These are phyloP conservation scores for Chymomyza amoena DNA, from an alignment of 2,888 invertebrate species.

Conservation along the genomic window DNA sequence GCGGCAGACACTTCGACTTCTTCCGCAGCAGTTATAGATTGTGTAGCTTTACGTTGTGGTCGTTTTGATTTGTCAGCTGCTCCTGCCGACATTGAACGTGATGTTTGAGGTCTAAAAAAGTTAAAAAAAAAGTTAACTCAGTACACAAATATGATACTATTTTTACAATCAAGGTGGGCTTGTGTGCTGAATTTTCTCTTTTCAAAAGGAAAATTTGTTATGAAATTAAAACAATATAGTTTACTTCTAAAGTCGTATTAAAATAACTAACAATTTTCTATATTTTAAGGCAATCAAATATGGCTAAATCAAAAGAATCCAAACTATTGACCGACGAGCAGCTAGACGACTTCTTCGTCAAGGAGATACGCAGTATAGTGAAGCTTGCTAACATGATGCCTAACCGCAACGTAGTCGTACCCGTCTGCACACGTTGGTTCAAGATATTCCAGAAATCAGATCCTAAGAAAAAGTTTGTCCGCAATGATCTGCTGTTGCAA, in stretches of 20 bases:
- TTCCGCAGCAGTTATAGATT: constrained; percentile 24
- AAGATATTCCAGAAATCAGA: constrained; percentile 60
- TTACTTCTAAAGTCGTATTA: no score
- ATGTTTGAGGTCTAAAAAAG: constrained; percentile 73
- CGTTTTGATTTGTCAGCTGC: constrained; percentile 69
- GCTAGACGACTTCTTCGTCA: constrained; percentile 47
- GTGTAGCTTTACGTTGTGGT: constrained; percentile 49
- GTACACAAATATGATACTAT: not conserved
- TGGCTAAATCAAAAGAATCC: constrained; percentile 1
- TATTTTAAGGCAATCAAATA: constrained; percentile 1
- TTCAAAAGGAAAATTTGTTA: no score
- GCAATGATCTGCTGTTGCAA: constrained; percentile 70
- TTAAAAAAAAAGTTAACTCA: not conserved
- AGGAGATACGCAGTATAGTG: constrained; percentile 39
- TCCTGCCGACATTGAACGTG: constrained; percentile 75
- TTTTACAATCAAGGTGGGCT: not conserved
- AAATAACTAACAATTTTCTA: not conserved
- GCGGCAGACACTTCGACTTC: constrained; percentile 5
- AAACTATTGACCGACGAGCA: constrained; percentile 19
- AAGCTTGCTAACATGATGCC: constrained; percentile 29
- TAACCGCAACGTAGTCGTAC: constrained; percentile 5
- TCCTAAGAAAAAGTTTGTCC: constrained; percentile 59
- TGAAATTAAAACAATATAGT: not conserved
- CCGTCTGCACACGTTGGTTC: constrained; percentile 63
- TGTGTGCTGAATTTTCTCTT: not conserved